phyloP scores from a whole-genome alignment of 2,797 vertebrate genomes.

The Prunella strophiata region DNA sequence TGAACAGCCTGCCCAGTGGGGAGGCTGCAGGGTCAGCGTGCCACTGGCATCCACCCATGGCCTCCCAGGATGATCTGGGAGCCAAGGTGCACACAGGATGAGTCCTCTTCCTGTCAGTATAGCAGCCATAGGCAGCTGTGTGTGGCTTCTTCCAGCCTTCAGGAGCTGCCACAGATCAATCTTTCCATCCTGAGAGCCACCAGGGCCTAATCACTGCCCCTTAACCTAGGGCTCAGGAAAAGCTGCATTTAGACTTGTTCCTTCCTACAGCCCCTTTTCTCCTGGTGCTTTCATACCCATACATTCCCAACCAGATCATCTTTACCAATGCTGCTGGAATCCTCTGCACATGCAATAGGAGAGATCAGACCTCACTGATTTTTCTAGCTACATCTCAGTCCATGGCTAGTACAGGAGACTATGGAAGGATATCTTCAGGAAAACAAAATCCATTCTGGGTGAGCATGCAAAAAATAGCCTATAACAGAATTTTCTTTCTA shows the following conservation, averaged over 20 bases:
- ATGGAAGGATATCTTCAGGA: neutral
- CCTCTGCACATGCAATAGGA: neutral
- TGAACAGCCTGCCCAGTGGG: neutral
- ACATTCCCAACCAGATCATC: neutral
- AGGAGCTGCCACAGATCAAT: neutral
- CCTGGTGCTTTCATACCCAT: neutral
- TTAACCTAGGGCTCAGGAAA: neutral
- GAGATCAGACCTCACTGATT: neutral
- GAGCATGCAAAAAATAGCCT: neutral
- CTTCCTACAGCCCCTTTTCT: neutral
- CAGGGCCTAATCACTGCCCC: neutral
- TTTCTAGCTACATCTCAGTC: neutral
- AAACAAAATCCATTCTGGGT: neutral
- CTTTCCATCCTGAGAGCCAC: neutral
- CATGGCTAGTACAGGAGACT: neutral
- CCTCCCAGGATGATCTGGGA: neutral
- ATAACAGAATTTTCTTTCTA: neutral
- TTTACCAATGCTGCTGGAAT: neutral
- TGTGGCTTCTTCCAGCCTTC: neutral
- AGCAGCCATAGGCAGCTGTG: neutral
- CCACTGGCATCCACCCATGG: no score
- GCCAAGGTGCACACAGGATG: neutral
- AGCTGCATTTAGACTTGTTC: neutral
- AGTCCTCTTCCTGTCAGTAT: fast-evolving
- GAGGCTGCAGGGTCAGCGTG: neutral